Conservation (phyloP, 1,140 invertebrate species). For the Whitmania pigra region DNA sequence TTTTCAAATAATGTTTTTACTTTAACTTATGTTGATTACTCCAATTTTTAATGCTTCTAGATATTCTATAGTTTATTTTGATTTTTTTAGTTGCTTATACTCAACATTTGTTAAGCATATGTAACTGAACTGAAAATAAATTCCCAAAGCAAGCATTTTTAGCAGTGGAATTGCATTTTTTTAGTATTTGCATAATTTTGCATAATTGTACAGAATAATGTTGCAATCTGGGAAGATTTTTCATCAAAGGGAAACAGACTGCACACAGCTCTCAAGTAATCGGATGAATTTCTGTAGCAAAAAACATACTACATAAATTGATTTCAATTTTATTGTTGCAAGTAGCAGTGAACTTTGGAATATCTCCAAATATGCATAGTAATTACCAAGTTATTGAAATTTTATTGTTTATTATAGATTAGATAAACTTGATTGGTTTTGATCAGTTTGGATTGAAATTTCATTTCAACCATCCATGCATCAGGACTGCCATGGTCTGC, state of each 20-base stretch:
- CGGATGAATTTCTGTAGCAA: too few relatives aligned
- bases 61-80: too few relatives aligned
- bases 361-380: too few relatives aligned
- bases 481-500: slow-evolving; percentile 71
- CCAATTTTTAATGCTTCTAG: background rate
- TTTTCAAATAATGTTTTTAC: background rate
- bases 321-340: background rate
- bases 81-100: background rate
- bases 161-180: too few relatives aligned
- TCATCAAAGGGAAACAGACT: slow-evolving; percentile 80
- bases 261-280: slow-evolving; percentile 77
- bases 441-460: background rate
- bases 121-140: background rate
- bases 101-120: background rate
- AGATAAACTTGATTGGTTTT: background rate
- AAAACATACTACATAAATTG: slow-evolving; percentile 27
- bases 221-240: slow-evolving; percentile 86
- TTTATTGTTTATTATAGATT: background rate
- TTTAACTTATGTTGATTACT: background rate
- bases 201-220: slow-evolving; percentile 62
- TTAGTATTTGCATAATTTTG: too few relatives aligned
- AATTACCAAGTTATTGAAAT: background rate
- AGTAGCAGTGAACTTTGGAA: too few relatives aligned
- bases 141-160: background rate
- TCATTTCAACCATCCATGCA: slow-evolving; percentile 14